Conservation (phyloP, 2,888 invertebrate species). For the Melieria omissa region DNA sequence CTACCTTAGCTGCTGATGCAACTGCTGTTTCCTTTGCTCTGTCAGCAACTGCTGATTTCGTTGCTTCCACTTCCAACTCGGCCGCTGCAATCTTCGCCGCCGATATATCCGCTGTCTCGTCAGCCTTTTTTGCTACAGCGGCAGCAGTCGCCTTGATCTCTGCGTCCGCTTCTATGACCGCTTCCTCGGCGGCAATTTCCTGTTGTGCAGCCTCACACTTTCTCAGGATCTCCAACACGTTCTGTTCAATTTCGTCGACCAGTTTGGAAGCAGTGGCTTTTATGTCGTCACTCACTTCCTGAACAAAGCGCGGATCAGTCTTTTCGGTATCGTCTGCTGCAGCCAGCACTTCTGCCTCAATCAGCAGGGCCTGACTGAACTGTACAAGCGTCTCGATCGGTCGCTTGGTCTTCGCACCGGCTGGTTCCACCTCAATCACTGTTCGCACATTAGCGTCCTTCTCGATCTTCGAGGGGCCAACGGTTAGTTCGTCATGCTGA, state of each 20-base stretch:
- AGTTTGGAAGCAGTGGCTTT: conserved; percentile 53
- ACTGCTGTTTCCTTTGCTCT: neutral
- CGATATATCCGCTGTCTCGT: neutral
- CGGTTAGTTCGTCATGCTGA: conserved; percentile 57
- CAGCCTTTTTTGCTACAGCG: neutral
- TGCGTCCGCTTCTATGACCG: neutral
- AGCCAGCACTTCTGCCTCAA: conserved; percentile 5
- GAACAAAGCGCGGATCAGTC: conserved; percentile 31
- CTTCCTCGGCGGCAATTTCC: conserved; percentile 1
- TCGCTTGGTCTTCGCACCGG: conserved; percentile 54
- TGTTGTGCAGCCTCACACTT: conserved; percentile 12
- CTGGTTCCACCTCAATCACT: conserved; percentile 63
- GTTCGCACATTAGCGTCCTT: conserved; percentile 53
- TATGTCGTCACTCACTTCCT: conserved; percentile 34
- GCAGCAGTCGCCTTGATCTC: neutral
- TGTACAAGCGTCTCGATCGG: conserved; percentile 54
- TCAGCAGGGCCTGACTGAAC: conserved; percentile 34
- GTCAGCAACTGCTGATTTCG: neutral
- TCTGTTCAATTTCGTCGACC: conserved; percentile 54
- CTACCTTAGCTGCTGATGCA: neutral
- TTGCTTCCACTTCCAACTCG: neutral
- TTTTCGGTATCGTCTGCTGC: conserved; percentile 36
- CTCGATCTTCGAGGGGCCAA: conserved; percentile 59
- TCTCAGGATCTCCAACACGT: conserved; percentile 50
- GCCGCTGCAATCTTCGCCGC: neutral